Conservation (phyloP, 2,797 vertebrate genomes). For the Peromyscus eremicus region DNA sequence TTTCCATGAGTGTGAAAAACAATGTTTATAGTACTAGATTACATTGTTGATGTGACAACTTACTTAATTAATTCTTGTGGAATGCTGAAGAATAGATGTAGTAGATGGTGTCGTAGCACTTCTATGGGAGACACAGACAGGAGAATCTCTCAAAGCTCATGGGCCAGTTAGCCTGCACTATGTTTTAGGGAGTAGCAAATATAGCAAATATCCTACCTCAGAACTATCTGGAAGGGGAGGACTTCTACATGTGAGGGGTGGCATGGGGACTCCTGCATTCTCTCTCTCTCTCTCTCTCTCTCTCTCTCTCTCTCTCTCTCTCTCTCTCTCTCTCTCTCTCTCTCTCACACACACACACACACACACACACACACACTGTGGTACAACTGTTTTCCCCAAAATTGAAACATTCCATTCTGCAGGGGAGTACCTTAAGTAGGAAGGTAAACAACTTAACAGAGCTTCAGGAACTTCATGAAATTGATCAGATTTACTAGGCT, state of each 20-base stretch:
- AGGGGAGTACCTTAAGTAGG: no score
- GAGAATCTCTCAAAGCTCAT: not conserved
- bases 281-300: no score
- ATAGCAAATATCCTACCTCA: not conserved
- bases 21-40: not conserved
- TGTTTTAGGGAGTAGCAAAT: no score
- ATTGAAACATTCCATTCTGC: no score
- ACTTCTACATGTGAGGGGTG: not conserved
- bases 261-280: not conserved
- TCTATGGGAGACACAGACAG: no score
- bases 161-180: no score
- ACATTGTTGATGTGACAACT: not conserved
- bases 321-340: no score
- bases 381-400: not conserved
- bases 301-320: no score
- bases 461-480: no score
- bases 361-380: not conserved
- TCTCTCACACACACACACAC: not conserved
- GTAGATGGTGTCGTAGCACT: not conserved
- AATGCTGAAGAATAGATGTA: not conserved
- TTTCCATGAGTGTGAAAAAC: not conserved
- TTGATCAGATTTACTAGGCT: no score
- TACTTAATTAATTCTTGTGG: conserved; percentile 8
- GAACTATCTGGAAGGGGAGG: not conserved
- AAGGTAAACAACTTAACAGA: no score